These are phyloP conservation scores for Actenoides lindsayi DNA, from an alignment of 2,113 vertebrate species.

Conservation along the genomic window DNA sequence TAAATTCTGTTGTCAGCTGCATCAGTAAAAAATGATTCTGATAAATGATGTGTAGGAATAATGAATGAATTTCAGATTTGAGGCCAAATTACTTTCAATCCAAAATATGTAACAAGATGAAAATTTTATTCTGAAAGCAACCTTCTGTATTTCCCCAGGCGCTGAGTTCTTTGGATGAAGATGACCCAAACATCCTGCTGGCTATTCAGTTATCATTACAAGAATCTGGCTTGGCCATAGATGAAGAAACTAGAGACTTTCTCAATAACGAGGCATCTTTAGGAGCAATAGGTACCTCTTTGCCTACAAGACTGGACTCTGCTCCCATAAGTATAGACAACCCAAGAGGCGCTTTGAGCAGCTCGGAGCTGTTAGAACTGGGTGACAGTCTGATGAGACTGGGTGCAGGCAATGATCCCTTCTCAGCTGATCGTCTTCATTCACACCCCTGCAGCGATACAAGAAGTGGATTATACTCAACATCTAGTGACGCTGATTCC, in stretches of 20 bases:
- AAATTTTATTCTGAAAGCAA: constrained; percentile 31
- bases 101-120: neutral
- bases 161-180: constrained; percentile 93
- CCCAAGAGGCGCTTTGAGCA: constrained; percentile 87
- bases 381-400: constrained; percentile 88
- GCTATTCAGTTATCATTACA: constrained; percentile 98
- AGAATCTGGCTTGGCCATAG: constrained; percentile 86
- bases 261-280: constrained; percentile 87
- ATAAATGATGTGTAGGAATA: neutral
- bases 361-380: constrained; percentile 93
- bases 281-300: constrained; percentile 93
- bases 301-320: constrained; percentile 91
- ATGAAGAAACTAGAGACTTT: constrained; percentile 82
- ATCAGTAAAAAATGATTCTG: neutral
- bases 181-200: constrained; percentile 95
- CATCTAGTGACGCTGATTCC: constrained; percentile 79
- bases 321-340: constrained; percentile 79
- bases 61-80: neutral
- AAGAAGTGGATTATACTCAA: constrained; percentile 74
- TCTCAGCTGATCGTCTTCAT: constrained; percentile 75
- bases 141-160: constrained; percentile 76
- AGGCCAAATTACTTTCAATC: neutral
- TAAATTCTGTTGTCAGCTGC: neutral
- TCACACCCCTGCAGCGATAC: constrained; percentile 77
- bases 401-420: constrained; percentile 82